Percentiles rank a stretch among this genome's conserved stretches.
These are phyloP conservation scores for Petrocephalus sullivani DNA, from an alignment of 2,797 vertebrate species.

Conservation along the genomic window DNA sequence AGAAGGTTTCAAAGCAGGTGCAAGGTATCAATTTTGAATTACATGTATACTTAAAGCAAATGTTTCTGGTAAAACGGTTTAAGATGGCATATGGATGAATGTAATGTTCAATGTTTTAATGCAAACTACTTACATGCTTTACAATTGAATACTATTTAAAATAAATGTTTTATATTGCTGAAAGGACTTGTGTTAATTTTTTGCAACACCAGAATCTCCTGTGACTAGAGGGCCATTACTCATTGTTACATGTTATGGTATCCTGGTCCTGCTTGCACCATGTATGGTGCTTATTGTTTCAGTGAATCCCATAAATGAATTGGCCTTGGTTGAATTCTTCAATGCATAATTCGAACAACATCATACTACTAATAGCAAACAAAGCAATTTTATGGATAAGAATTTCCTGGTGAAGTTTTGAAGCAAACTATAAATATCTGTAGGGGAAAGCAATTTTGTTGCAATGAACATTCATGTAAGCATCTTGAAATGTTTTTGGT, in stretches of 20 bases:
- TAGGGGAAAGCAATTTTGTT: neutral
- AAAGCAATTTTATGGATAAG: neutral
- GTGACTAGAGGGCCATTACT: neutral
- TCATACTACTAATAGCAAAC: neutral
- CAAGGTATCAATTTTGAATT: neutral
- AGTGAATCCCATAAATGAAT: neutral
- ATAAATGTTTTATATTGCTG: neutral
- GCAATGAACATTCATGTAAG: neutral
- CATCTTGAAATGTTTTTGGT: neutral
- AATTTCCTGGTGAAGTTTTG: neutral
- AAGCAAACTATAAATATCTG: neutral
- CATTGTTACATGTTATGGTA: neutral
- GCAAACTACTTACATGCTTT: neutral
- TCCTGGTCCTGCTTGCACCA: neutral
- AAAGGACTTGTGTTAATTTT: neutral
- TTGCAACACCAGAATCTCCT: neutral
- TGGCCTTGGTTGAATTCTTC: neutral
- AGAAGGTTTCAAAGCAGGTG: neutral
- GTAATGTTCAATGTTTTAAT: neutral
- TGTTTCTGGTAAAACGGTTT: neutral
- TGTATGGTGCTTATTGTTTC: neutral
- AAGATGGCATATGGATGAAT: neutral
- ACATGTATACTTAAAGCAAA: neutral
- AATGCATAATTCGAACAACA: neutral
- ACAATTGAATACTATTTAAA: constrained; percentile 5